phyloP scores from a whole-genome alignment of 2,888 invertebrate species.

The Coenonympha arcania region DNA sequence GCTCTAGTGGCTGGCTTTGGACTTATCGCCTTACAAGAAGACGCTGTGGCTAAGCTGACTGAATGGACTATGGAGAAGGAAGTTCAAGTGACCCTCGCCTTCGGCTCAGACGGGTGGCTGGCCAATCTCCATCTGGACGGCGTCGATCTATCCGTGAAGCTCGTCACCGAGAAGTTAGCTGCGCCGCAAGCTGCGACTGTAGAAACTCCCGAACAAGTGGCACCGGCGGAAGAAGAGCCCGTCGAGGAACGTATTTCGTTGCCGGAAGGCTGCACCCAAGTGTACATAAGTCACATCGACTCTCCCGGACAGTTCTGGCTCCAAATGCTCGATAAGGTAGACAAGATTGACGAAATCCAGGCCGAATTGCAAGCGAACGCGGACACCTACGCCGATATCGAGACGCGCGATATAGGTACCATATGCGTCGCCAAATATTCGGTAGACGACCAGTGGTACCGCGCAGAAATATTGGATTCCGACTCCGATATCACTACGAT shows the following conservation, averaged over 20 bases:
- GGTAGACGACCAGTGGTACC: conserved; percentile 91
- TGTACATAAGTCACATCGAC: conserved; percentile 81
- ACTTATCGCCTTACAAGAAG: conserved; percentile 55
- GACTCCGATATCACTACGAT: conserved; percentile 83
- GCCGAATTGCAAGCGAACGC: conserved; percentile 77
- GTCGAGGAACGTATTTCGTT: conserved; percentile 46
- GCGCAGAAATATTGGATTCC: conserved; percentile 89
- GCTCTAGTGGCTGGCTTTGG: conserved; percentile 59
- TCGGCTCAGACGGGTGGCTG: conserved; percentile 72
- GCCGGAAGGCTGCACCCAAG: conserved; percentile 60
- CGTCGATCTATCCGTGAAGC: conserved; percentile 65
- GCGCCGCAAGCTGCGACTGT: conserved; percentile 42
- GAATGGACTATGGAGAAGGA: conserved; percentile 69
- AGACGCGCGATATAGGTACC: conserved; percentile 75
- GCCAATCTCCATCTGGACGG: conserved; percentile 68
- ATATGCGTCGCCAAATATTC: conserved; percentile 85
- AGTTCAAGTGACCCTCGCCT: conserved; percentile 69
- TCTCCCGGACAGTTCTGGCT: conserved; percentile 84
- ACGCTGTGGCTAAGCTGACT: conserved; percentile 46
- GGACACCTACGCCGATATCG: conserved; percentile 65
- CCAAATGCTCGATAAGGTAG: conserved; percentile 75
- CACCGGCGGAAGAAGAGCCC: conserved; percentile 38
- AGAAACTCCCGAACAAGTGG: conserved; percentile 38
- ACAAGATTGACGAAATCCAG: conserved; percentile 76
- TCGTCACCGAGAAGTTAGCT: conserved; percentile 59